A percentile compares a stretch with the other conserved stretches of the same genome.
Evolutionary conservation across 2,888 invertebrate genomes (phyloP).

Genomic region (Drosophila neonasuta): DNA sequence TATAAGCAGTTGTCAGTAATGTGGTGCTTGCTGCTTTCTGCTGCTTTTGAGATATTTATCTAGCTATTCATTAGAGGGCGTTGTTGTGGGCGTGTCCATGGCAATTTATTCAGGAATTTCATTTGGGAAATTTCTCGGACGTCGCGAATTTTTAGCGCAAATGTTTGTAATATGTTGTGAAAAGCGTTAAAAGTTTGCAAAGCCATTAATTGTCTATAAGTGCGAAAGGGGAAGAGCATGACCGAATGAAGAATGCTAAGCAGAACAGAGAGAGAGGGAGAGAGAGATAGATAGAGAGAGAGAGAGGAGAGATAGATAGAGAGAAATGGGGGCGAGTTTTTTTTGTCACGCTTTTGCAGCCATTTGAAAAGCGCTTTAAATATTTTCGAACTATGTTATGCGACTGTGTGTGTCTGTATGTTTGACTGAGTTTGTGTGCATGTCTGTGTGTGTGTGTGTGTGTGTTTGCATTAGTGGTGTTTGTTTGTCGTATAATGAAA

Average conservation of each 20-base stretch:
- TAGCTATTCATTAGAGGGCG: background rate
- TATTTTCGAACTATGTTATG: constrained; percentile 27
- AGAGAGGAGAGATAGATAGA: background rate
- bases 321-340: constrained; percentile 3
- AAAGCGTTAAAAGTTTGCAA: constrained; percentile 39
- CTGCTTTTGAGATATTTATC: constrained; percentile 1
- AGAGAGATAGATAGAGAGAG: background rate
- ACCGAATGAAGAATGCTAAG: no score
- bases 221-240: background rate
- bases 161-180: constrained; percentile 7
- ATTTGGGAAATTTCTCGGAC: constrained; percentile 32
- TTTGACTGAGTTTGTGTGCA: background rate
- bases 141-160: constrained; percentile 19
- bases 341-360: constrained; percentile 25
- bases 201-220: constrained; percentile 43
- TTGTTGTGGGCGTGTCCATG: background rate
- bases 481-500: constrained; percentile 44
- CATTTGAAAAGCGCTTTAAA: constrained; percentile 47
- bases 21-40: background rate
- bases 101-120: constrained; percentile 37
- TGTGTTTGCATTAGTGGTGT: constrained; percentile 20
- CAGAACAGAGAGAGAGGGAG: background rate
- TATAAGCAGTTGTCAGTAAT: constrained; percentile 9
- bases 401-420: no score
- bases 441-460: background rate